These are phyloP conservation scores for Oxyruncus cristatus DNA, from an alignment of 2,113 vertebrate species.

Conservation along the genomic window DNA sequence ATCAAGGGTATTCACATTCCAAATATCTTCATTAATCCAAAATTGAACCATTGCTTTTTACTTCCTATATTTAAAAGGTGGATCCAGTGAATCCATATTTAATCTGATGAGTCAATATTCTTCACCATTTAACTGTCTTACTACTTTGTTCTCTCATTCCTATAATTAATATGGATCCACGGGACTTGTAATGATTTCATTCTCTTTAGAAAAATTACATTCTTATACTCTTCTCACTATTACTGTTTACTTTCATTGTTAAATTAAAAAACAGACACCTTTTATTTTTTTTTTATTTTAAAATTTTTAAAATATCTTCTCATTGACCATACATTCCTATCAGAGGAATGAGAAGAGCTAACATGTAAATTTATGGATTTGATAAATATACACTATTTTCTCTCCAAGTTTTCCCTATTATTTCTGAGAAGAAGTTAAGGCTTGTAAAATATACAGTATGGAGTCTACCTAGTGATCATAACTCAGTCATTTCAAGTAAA, in stretches of 20 bases:
- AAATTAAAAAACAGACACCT: not conserved
- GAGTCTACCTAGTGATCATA: not conserved
- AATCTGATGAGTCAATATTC: not conserved
- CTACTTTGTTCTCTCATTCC: conserved; percentile 19
- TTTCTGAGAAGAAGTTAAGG: not conserved
- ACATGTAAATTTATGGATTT: not conserved
- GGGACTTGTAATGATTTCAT: not conserved
- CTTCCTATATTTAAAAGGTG: conserved; percentile 6
- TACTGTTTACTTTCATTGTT: not conserved
- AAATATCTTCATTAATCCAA: conserved; percentile 29
- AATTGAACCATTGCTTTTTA: not conserved
- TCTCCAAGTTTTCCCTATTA: not conserved
- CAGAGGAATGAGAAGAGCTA: not conserved
- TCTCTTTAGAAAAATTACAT: not conserved
- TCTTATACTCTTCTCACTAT: not conserved
- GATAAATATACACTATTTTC: not conserved
- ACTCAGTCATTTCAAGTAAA: not conserved
- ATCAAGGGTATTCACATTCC: not conserved
- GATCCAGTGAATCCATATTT: not conserved
- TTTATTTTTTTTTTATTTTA: not conserved
- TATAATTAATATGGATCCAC: conserved; percentile 18
- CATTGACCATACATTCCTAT: not conserved
- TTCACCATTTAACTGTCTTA: conserved; percentile 19
- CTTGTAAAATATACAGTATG: not conserved
- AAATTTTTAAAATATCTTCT: not conserved